These are phyloP conservation scores for Polydrusus pterygomalis DNA, from an alignment of 2,888 invertebrate species.

Conservation along the genomic window DNA sequence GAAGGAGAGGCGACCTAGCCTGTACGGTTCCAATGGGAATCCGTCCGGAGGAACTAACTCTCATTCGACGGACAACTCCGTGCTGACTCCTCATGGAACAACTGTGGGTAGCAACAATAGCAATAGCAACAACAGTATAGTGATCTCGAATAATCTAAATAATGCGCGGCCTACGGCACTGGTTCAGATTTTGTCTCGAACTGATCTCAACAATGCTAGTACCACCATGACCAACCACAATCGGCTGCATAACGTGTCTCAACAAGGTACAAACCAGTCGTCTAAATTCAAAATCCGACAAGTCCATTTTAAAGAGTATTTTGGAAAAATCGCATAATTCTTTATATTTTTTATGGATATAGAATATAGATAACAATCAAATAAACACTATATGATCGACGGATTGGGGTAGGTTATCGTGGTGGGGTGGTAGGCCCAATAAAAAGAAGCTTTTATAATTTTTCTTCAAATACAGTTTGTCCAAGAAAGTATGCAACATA, in stretches of 20 bases:
- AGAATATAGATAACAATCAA: neutral
- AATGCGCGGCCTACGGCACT: conserved; percentile 72
- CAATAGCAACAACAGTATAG: conserved; percentile 70
- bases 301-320: neutral
- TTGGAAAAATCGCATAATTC: neutral
- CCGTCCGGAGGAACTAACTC: conserved; percentile 73
- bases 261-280: conserved; percentile 70
- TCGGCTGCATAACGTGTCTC: conserved; percentile 72
- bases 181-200: conserved; percentile 72
- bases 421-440: too few relatives aligned
- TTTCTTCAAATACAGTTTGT: too few relatives aligned
- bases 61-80: conserved; percentile 75
- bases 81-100: conserved; percentile 76
- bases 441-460: too few relatives aligned
- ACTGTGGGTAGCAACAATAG: conserved; percentile 80
- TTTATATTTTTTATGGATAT: neutral
- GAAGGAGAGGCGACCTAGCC: conserved; percentile 71
- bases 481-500: too few relatives aligned
- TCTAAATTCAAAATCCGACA: conserved; percentile 1
- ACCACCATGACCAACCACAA: conserved; percentile 73
- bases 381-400: too few relatives aligned
- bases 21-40: conserved; percentile 74
- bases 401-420: too few relatives aligned
- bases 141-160: conserved; percentile 73
- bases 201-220: conserved; percentile 73